Base-by-base conservation (phyloP, 92 coral and sea anemone species). In the Epizoanthus rinbou region DNA sequence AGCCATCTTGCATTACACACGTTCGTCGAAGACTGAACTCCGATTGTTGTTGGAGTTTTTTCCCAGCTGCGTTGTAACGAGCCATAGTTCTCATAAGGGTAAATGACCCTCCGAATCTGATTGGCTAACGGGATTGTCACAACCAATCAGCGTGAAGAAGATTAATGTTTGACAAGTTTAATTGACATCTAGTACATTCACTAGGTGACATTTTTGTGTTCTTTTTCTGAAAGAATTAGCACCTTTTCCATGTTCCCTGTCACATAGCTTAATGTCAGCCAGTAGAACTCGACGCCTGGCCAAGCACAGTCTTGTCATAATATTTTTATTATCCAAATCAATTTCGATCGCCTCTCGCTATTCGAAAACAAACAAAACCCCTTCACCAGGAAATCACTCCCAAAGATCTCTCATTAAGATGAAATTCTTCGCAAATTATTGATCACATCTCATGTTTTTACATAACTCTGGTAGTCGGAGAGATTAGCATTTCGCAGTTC, bases 181-280 rank as follows among this genome's bases (percentile, higher is more conserved):
- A 91, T 87, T 93, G 98, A 93, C 98, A 87, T 93, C 93, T 89
- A 91, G 88, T 93, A 90, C 90, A 91, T 93, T 93, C 95, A 93
- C 88, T 76, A 91, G 98, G 98, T 93, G 98, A 91, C 87, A 93
- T 89, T 89, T 93, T 89, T 91, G 90, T 93, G 98, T 93, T 93
- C 91, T 91, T 91, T 87, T 93, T 91, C 91, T 93, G 98, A 93
- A 93, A 93, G 98, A 93, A 89, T 93, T 93, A 93, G 86, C 98
- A 93, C 98, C 98, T 93, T 93, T 93, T 87, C 75, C 91, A 91
- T 93, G 98, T 93, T 93, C 88, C 90, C 92, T 93, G 98, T 91
- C 98, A 91, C 98, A 85, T 91, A 81, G 69, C 85, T 84, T 89
- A 89, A 91, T 91, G 91, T 80, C 72, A 76, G 86, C 91, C 90